A percentile compares a stretch with the other conserved stretches of the same genome.
Evolutionary conservation across 2,113 vertebrate species (phyloP).

Genomic region (Brachirus orientalis): DNA sequence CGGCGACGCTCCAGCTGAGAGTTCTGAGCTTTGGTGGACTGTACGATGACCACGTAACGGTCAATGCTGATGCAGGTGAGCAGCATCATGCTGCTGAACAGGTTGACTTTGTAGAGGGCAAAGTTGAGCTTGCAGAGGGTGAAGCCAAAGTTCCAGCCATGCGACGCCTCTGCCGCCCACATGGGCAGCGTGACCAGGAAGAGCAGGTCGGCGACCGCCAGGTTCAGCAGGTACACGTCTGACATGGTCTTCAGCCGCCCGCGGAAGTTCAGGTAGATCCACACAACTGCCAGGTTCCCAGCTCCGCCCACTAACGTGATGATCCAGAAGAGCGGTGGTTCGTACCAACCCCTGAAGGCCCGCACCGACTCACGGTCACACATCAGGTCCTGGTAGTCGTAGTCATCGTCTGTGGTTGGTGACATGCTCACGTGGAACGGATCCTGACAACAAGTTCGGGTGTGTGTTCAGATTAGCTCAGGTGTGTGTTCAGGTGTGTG

Average conservation of each 20-base stretch:
- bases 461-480: too few species aligned
- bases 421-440: background rate
- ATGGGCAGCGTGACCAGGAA: conserved; percentile 89
- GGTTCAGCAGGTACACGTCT: conserved; percentile 86
- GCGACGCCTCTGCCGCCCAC: conserved; percentile 83
- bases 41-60: conserved; percentile 87
- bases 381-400: background rate
- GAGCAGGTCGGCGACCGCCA: conserved; percentile 88
- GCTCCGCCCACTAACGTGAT: conserved; percentile 80
- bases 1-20: conserved; percentile 75
- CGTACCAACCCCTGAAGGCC: conserved; percentile 75
- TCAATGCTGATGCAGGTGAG: conserved; percentile 91
- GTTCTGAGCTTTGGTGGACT: conserved; percentile 77
- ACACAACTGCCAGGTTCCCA: conserved; percentile 86
- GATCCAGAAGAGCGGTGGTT: conserved; percentile 84
- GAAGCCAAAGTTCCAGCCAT: conserved; percentile 83
- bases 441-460: too few species aligned
- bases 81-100: conserved; percentile 88
- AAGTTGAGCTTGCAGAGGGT: conserved; percentile 84
- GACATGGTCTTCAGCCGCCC: conserved; percentile 86
- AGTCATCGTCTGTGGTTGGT: background rate
- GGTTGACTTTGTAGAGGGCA: conserved; percentile 88
- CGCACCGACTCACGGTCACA: conserved; percentile 79
- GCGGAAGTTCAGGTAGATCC: conserved; percentile 84
- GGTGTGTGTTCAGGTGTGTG: too few species aligned